Conservation (phyloP, 1,140 invertebrate species). For the Orchestia grillus region DNA sequence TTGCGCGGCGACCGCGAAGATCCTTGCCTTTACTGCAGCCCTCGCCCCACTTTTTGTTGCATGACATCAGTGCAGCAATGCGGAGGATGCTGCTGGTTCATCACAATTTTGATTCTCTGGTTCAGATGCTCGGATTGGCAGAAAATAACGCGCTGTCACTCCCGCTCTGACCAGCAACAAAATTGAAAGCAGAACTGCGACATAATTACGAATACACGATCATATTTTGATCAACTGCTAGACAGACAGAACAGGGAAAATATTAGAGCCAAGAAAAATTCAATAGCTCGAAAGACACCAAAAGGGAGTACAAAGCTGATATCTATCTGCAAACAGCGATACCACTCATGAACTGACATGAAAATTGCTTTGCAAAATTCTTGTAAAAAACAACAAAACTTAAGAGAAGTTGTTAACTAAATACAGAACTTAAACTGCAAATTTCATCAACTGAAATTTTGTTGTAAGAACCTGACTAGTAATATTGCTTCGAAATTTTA, state of each 20-base stretch:
- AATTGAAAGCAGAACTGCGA: not conserved
- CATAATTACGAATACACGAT: not conserved
- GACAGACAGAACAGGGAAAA: not conserved
- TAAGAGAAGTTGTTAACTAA: too few species aligned
- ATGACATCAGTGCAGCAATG: constrained; percentile 7
- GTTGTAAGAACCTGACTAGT: not conserved
- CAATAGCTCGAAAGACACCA: not conserved
- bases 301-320: not conserved
- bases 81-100: not conserved
- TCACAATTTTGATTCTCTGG: not conserved
- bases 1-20: constrained; percentile 36
- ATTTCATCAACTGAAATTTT: not conserved
- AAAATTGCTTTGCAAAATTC: not conserved
- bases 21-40: constrained; percentile 13
- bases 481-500: not conserved
- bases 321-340: not conserved
- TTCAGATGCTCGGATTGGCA: not conserved
- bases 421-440: too few species aligned
- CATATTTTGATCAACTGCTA: not conserved
- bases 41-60: not conserved
- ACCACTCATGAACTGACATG: not conserved
- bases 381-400: not conserved
- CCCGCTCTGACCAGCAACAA: not conserved
- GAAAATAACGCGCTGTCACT: not conserved
- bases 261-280: too few species aligned